A percentile compares a stretch with the other conserved stretches of the same genome.
Evolutionary conservation across 1,140 invertebrate genomes (phyloP).

Genomic region (Ganaspis sp.): DNA sequence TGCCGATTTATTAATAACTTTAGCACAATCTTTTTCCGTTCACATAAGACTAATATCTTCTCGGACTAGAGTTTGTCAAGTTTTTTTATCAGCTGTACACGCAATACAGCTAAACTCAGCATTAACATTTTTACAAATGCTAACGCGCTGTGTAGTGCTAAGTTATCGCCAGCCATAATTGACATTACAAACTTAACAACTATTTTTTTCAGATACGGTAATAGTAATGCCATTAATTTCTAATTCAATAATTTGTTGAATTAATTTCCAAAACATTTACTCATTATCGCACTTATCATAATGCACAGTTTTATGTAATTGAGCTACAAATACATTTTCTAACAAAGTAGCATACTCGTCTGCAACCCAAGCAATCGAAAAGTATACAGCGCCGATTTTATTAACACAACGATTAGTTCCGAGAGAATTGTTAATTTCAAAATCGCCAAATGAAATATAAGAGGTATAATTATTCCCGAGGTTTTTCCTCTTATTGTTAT

Average conservation of each 20-base stretch:
- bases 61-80: too few species aligned
- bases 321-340: slow-evolving; percentile 39
- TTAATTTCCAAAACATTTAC: slow-evolving; percentile 11
- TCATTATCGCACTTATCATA: slow-evolving; percentile 18
- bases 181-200: slow-evolving; percentile 27
- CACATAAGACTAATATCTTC: too few species aligned
- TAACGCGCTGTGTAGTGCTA: slow-evolving; percentile 19
- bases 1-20: too few species aligned
- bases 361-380: slow-evolving; percentile 26
- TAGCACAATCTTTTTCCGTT: too few species aligned
- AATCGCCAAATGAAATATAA: slow-evolving; percentile 30
- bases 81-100: too few species aligned
- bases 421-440: slow-evolving; percentile 33
- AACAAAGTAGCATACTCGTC: slow-evolving; percentile 7
- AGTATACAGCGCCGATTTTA: slow-evolving; percentile 34
- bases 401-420: slow-evolving; percentile 17
- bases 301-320: slow-evolving; percentile 21
- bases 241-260: slow-evolving; percentile 35
- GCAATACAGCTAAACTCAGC: too few species aligned
- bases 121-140: slow-evolving; percentile 32
- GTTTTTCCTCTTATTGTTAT: neutral
- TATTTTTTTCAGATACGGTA: neutral
- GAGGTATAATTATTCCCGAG: neutral
- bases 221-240: slow-evolving; percentile 19
- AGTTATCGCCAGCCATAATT: slow-evolving; percentile 31